phyloP scores from a whole-genome alignment of 2,888 invertebrate species.

The Thumatha senex region DNA sequence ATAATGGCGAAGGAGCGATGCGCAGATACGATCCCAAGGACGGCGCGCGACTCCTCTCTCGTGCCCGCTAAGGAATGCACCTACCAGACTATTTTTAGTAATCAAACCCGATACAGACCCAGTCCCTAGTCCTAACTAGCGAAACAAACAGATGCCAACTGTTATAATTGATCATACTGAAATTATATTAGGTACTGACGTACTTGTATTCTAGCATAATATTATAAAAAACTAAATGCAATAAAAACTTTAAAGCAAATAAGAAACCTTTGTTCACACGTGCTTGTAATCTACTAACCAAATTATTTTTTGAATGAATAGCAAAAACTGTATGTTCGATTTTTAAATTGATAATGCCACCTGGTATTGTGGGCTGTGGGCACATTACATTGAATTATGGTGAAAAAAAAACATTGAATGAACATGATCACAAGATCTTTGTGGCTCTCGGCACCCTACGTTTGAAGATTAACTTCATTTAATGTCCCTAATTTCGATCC shows the following conservation, averaged over 20 bases:
- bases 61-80: constrained; percentile 60
- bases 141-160: constrained; percentile 58
- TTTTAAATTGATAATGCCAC: constrained; percentile 65
- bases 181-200: constrained; percentile 46
- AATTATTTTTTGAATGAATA: constrained; percentile 17
- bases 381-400: constrained; percentile 59
- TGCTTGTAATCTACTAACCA: constrained; percentile 21
- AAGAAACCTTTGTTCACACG: constrained; percentile 16
- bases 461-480: constrained; percentile 41
- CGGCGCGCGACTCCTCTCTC: constrained; percentile 50
- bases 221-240: constrained; percentile 31
- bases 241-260: constrained; percentile 16
- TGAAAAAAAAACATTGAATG: constrained; percentile 51
- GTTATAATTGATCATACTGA: constrained; percentile 38
- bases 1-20: constrained; percentile 65
- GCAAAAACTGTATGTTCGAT: constrained; percentile 31
- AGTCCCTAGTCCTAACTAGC: constrained; percentile 43
- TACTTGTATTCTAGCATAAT: constrained; percentile 38
- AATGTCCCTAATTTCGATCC: constrained; percentile 20
- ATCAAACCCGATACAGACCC: constrained; percentile 68
- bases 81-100: constrained; percentile 76
- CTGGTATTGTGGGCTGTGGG: constrained; percentile 49
- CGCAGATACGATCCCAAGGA: constrained; percentile 64
- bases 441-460: constrained; percentile 50
- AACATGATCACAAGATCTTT: constrained; percentile 51